A percentile compares a stretch with the other conserved stretches of the same genome.
phyloP scores from a whole-genome alignment of 2,113 vertebrate genomes.

The Melozone crissalis region DNA sequence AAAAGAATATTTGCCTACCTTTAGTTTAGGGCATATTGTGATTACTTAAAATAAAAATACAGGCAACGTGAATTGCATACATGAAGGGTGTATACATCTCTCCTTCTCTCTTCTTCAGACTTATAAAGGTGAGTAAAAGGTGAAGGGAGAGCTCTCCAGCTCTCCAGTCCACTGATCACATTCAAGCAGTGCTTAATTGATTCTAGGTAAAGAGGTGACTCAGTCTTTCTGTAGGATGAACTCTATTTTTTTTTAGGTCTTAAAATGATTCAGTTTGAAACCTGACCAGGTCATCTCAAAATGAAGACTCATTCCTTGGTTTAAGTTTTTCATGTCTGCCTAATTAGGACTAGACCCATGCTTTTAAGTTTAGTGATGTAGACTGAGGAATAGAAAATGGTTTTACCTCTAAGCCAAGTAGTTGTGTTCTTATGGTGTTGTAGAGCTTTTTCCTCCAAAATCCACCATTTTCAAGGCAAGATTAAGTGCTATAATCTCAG shows the following conservation, averaged over 20 bases:
- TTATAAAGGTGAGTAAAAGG: neutral
- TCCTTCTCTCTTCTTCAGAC: neutral
- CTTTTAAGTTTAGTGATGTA: neutral
- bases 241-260: neutral
- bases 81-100: neutral
- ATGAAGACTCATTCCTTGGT: neutral
- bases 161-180: neutral
- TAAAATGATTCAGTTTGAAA: neutral
- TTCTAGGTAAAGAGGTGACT: neutral
- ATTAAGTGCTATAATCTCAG: neutral
- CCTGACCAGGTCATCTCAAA: neutral
- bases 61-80: neutral
- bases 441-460: neutral
- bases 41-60: constrained; percentile 2
- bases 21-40: neutral
- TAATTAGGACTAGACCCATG: neutral
- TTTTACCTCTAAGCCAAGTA: neutral
- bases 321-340: neutral
- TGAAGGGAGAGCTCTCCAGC: neutral
- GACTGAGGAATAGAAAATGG: neutral
- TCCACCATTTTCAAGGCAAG: neutral
- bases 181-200: neutral
- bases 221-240: neutral
- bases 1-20: neutral
- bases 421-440: neutral